These are phyloP conservation scores for Gallirallus australis DNA, from an alignment of 2,797 vertebrate species.

Conservation along the genomic window DNA sequence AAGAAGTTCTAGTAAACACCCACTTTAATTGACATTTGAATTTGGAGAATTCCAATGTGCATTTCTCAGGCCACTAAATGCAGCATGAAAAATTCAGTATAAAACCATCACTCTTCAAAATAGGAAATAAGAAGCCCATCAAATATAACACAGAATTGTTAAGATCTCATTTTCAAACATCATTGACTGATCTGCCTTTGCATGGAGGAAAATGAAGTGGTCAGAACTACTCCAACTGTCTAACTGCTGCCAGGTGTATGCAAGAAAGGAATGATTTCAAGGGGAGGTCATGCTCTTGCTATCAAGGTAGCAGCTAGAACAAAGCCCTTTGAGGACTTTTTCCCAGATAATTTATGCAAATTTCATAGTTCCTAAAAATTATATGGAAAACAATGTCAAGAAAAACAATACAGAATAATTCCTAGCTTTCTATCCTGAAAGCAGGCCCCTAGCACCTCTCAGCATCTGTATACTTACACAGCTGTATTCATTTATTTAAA, in stretches of 20 bases:
- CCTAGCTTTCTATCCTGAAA: not conserved
- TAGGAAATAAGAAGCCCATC: not conserved
- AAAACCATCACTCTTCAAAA: not conserved
- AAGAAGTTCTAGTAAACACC: not conserved
- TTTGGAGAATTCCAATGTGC: not conserved
- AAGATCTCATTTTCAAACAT: not conserved
- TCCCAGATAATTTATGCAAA: not conserved
- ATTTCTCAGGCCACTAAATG: not conserved
- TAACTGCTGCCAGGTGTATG: not conserved
- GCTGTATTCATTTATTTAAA: not conserved
- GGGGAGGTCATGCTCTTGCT: not conserved
- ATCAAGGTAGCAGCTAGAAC: slow-evolving; percentile 4
- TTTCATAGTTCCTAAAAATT: slow-evolving; percentile 9
- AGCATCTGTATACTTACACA: not conserved
- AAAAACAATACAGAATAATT: slow-evolving; percentile 6
- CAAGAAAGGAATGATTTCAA: not conserved
- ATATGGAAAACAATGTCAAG: not conserved
- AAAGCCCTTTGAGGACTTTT: not conserved
- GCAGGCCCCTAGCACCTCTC: not conserved
- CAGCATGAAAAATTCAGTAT: not conserved
- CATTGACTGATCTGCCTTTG: not conserved
- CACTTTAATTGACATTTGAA: not conserved
- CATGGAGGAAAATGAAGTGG: not conserved
- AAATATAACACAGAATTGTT: not conserved
- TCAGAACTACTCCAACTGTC: not conserved